Evolutionary conservation across 2,113 vertebrate species (phyloP), one percentile per base, ranked within the genome.

Genomic region (Cebidichthys violaceus): DNA sequence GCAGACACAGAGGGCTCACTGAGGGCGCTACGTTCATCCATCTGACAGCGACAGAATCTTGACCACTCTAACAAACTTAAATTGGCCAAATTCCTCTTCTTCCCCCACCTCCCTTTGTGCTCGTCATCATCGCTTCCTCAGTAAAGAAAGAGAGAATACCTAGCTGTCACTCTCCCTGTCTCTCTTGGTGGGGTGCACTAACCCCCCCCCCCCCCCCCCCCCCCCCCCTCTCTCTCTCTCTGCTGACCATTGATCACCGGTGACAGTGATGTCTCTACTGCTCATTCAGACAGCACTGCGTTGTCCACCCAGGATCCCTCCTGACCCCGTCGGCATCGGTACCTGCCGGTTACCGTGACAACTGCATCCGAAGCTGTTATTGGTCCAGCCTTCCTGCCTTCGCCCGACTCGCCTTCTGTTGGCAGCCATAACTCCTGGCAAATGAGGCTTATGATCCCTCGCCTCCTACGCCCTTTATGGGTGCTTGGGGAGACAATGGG

Each of bases 401-500:
- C 77, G 59, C 77, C 77, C 27, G 14, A 64, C 77, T 71, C 13
- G 73, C 72, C 84, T 82, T 73, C 77, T 79, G 72, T 52, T 82
- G 75, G 89, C 85, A 73, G 78, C 90, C 81, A 91, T 93, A 92
- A 93, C 90, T 94, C 88, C 84, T 88, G 85, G 72, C 83, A 90
- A 95, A 94, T 89, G 89, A 93, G 92, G 84, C 92, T 92, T 89
- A 89, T 88, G 91, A 93, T 91, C 91, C 84, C 82, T 89, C 41
- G 83, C 85, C 90, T 92, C 92, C 91, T 94, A 81, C 81, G 93
- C 92, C 93, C 94, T 95, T 95, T 95, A 94, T 95, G 93, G 93
- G 86, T 95, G 92, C 95, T 95, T 94, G 91, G 90, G 92, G 93
- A 95, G 91, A 95, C 94, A 95, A 95, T 95, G 93, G 93, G 90